Percentiles rank a stretch among this genome's conserved stretches.
phyloP scores from a whole-genome alignment of 2,888 invertebrate genomes.

The Drosophila greeni region DNA sequence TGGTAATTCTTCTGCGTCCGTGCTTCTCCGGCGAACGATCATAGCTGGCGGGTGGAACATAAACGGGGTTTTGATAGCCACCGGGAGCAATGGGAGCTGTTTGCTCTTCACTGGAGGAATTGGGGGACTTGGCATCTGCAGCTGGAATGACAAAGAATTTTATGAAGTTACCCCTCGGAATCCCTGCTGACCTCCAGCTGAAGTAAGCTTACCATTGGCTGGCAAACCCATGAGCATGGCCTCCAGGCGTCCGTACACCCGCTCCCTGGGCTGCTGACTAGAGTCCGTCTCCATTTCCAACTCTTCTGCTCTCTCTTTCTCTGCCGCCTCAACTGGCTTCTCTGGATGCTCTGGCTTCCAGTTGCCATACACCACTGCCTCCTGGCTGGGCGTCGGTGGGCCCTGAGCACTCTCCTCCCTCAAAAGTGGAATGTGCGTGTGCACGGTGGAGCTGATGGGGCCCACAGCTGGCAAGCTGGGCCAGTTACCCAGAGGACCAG shows the following conservation, averaged over 20 bases:
- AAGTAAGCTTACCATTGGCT: conserved; percentile 43
- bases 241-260: conserved; percentile 58
- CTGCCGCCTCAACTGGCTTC: conserved; percentile 43
- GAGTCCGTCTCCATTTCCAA: conserved; percentile 15
- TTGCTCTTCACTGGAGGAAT: conserved; percentile 52
- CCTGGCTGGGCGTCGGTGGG: conserved; percentile 42
- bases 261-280: conserved; percentile 45
- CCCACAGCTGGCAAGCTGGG: conserved; percentile 35
- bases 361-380: conserved; percentile 71
- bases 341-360: conserved; percentile 72
- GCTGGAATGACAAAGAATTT: conserved; percentile 18
- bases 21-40: conserved; percentile 51
- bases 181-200: neutral
- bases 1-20: conserved; percentile 49
- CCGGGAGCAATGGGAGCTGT: conserved; percentile 29
- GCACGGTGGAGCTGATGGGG: conserved; percentile 58
- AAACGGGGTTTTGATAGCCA: conserved; percentile 33
- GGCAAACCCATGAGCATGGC: conserved; percentile 67
- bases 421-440: conserved; percentile 61
- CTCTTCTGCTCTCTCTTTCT: conserved; percentile 14
- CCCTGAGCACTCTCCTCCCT: conserved; percentile 41
- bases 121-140: conserved; percentile 29
- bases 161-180: neutral
- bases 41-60: conserved; percentile 44
- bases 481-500: conserved; percentile 8